phyloP scores from a whole-genome alignment of 2,113 vertebrate genomes.

The Tauraco erythrolophus region DNA sequence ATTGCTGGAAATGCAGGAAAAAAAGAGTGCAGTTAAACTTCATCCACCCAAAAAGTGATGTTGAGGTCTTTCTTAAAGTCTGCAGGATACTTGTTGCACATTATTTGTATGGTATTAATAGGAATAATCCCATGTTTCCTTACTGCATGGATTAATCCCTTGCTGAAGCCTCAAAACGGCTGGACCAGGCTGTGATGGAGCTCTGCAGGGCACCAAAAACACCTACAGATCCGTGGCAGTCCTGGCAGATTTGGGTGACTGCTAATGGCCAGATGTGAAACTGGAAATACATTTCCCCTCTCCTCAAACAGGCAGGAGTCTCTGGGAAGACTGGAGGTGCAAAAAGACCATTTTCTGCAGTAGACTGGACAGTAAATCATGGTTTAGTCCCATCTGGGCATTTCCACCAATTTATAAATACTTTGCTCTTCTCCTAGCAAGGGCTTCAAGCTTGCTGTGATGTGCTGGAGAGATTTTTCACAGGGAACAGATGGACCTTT shows the following conservation, averaged over 20 bases:
- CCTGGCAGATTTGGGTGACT: background rate
- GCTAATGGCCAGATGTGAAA: background rate
- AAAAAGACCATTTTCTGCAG: background rate
- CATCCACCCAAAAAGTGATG: background rate
- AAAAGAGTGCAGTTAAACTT: background rate
- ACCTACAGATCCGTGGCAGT: background rate
- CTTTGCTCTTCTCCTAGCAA: background rate
- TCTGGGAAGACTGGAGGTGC: background rate
- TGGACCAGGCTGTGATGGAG: background rate
- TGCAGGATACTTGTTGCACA: background rate
- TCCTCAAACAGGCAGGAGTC: background rate
- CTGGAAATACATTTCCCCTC: background rate
- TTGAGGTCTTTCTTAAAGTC: background rate
- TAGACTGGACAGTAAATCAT: background rate
- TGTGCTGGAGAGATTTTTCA: background rate
- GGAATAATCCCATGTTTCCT: background rate
- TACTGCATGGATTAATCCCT: background rate
- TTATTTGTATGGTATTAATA: background rate
- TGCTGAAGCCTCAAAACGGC: accelerated
- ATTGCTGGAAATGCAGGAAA: background rate
- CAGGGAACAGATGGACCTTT: background rate
- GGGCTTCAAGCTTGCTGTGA: background rate
- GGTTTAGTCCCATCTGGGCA: background rate
- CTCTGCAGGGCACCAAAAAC: background rate
- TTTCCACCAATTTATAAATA: background rate